Conservation (phyloP, 2,113 vertebrate species). For the Lophotis ruficrista region DNA sequence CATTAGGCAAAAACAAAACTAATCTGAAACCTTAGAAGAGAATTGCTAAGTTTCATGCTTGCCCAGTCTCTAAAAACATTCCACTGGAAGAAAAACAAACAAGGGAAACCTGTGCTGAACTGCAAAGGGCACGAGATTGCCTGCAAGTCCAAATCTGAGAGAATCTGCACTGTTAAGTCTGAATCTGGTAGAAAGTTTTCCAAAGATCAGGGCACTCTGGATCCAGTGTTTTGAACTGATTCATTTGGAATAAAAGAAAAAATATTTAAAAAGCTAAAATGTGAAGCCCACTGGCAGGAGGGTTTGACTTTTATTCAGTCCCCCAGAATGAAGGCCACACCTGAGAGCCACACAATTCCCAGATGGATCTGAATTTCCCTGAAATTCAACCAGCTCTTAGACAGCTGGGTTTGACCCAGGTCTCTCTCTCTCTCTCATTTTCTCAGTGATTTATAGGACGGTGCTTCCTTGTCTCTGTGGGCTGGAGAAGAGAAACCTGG, state of each 20-base stretch:
- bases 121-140: background rate
- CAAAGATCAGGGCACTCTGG: background rate
- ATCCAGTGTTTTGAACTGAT: background rate
- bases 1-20: slow-evolving; percentile 22
- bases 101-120: background rate
- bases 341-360: background rate
- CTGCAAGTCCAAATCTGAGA: background rate
- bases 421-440: background rate
- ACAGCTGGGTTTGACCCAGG: background rate
- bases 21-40: background rate
- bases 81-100: background rate
- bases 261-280: background rate
- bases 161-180: background rate
- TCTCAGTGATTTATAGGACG: background rate
- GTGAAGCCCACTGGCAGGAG: background rate
- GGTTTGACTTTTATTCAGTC: background rate
- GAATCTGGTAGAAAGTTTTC: background rate
- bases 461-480: background rate
- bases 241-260: background rate
- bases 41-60: background rate
- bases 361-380: background rate
- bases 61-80: background rate
- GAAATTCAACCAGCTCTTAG: background rate
- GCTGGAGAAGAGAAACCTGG: background rate
- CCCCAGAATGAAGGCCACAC: background rate